A percentile compares a stretch with the other conserved stretches of the same genome.
Evolutionary conservation across 2,113 vertebrate genomes (phyloP).

Genomic region (Sakesphorus luctuosus): DNA sequence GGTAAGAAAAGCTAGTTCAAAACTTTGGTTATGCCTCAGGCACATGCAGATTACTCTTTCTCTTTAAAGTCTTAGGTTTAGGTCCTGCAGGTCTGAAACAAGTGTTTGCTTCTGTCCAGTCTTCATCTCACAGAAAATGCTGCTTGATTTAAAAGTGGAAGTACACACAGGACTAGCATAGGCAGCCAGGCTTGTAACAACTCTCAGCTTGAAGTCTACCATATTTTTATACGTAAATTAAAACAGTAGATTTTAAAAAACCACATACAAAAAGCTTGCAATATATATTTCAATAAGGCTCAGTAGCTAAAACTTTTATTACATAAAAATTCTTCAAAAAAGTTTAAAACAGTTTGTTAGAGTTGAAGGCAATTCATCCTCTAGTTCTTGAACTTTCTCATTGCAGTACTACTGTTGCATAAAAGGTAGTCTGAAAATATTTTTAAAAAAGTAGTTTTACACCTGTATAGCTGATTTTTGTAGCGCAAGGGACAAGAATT

Average conservation of each 20-base stretch:
- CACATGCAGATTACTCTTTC: neutral
- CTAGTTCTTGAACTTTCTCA: neutral
- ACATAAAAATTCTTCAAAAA: neutral
- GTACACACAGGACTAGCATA: neutral
- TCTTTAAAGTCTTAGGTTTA: neutral
- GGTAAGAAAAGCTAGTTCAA: neutral
- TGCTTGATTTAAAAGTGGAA: neutral
- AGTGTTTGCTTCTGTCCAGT: neutral
- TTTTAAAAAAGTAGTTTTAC: neutral
- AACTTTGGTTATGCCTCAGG: neutral
- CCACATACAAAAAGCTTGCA: neutral
- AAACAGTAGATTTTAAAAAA: neutral
- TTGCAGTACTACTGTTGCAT: neutral
- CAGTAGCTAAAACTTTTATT: conserved; percentile 22
- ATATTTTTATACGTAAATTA: neutral
- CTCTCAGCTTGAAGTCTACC: neutral
- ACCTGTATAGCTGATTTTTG: neutral
- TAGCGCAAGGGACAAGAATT: neutral
- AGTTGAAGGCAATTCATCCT: neutral
- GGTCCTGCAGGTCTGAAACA: neutral
- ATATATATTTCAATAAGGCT: neutral
- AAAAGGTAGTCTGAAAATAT: neutral
- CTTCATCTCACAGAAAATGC: neutral
- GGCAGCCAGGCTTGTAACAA: neutral
- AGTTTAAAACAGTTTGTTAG: neutral